Base-by-base conservation (phyloP, 2,797 vertebrate species). In the Cetoscarus ocellatus region DNA sequence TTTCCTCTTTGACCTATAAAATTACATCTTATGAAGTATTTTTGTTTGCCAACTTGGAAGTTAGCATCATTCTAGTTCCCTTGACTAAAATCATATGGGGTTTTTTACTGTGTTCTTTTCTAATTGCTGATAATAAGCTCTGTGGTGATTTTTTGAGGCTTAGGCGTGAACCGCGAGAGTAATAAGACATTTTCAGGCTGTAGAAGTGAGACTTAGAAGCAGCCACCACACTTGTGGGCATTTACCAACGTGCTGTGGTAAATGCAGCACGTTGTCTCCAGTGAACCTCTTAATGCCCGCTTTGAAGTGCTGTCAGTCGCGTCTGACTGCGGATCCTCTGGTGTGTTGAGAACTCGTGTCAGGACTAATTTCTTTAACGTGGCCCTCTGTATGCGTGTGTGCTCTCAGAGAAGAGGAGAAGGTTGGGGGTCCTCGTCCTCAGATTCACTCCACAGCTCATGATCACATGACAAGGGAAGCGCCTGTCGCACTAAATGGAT, bases 281-380 rank as follows among this genome's bases (percentile, higher is more conserved):
- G 0, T 58, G 57, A 78, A 67, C 69, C 80, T 39, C n/a, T 48
- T 60, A 73, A 66, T 66, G 50, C 52, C 10, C 42, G 48, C 51
- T 84, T 89, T 88, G 74, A 91, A 83, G 80, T 83, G 45, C 47
- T 36, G 55, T 83, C 76, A 67, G 51, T 71, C 71, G 35, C 54
- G 66, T 48, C 58, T 55, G 73, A 74, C 58, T 12, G 36, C 13
- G 70, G 61, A 77, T 63, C 81, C 70, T 75, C 74, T 55, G 69
- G 58, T 42, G 65, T 73, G 76, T 67, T 75, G 72, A 86, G 79
- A 73, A 75, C 49, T 57, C 17, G 36, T 75, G 70, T 82, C 75
- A 64, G 71, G 47, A 55, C 56, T 43, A 1, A 82, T 82, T 77
- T 74, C 61, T 73, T 17, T 70, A 70, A 73, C 53, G 56, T 48